Evolutionary conservation across 2,888 invertebrate genomes (phyloP).

Genomic region (Hetaerina titia): DNA sequence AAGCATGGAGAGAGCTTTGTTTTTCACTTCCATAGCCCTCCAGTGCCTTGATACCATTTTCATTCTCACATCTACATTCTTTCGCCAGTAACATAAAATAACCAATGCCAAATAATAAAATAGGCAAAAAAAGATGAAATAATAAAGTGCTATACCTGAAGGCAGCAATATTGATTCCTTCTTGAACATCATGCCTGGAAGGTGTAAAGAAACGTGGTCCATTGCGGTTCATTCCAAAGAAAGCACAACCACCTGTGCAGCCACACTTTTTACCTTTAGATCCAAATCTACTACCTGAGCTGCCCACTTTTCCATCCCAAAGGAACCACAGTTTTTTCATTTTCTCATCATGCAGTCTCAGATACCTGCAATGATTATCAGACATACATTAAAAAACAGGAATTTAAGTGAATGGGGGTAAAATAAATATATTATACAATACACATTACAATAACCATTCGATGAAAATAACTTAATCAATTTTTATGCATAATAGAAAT

Average conservation of each 20-base stretch:
- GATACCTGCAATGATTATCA: conserved; percentile 77
- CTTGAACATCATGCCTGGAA: conserved; percentile 87
- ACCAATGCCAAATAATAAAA: too few species aligned
- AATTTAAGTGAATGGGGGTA: neutral
- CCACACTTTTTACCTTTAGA: conserved; percentile 85
- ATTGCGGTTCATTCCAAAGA: conserved; percentile 95
- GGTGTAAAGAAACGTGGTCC: conserved; percentile 94
- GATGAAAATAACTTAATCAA: neutral
- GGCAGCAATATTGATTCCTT: conserved; percentile 90
- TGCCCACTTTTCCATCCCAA: conserved; percentile 86
- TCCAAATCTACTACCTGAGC: conserved; percentile 80
- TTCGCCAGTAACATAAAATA: too few species aligned
- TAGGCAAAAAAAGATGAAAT: neutral
- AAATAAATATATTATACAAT: neutral
- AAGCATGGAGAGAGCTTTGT: too few species aligned
- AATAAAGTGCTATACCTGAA: conserved; percentile 80
- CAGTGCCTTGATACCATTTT: too few species aligned
- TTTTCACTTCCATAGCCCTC: too few species aligned
- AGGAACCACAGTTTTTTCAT: conserved; percentile 95
- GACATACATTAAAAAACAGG: neutral
- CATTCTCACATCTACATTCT: too few species aligned
- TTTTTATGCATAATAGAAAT: neutral
- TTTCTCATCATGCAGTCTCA: conserved; percentile 90
- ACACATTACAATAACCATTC: neutral
- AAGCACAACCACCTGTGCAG: conserved; percentile 95